Percentiles rank a stretch among this genome's conserved stretches.
These are phyloP conservation scores for Acromyrmex echinatior DNA, from an alignment of 1,140 invertebrate species.

Conservation along the genomic window DNA sequence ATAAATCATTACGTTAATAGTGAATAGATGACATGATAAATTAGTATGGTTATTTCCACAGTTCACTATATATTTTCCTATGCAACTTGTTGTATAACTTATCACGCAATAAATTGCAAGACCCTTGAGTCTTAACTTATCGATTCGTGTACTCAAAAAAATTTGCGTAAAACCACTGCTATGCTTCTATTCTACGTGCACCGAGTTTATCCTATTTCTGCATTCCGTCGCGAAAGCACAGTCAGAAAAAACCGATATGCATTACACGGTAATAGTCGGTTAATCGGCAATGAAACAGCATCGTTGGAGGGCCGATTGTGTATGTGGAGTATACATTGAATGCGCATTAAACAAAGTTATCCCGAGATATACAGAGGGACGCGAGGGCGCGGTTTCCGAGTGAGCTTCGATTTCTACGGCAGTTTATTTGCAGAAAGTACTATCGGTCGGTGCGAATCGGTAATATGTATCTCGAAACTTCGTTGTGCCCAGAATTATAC, in stretches of 20 bases:
- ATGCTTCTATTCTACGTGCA: background rate
- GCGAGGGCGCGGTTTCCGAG: constrained; percentile 48
- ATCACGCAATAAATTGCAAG: constrained; percentile 19
- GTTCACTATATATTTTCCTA: constrained; percentile 4
- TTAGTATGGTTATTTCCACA: background rate
- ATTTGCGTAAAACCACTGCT: background rate
- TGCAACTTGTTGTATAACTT: background rate
- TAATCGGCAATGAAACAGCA: constrained; percentile 67
- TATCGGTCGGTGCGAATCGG: constrained; percentile 62
- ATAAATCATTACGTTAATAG: background rate
- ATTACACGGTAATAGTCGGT: constrained; percentile 64
- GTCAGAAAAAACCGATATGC: constrained; percentile 32
- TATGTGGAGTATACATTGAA: constrained; percentile 15
- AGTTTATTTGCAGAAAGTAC: constrained; percentile 15
- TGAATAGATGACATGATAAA: background rate
- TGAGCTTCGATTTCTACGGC: constrained; percentile 51
- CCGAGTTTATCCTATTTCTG: background rate
- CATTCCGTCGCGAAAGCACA: constrained; percentile 10
- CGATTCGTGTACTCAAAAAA: background rate
- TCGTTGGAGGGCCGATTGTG: constrained; percentile 59
- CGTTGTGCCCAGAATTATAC: constrained; percentile 51
- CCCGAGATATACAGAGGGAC: constrained; percentile 2
- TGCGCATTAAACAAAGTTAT: constrained; percentile 66
- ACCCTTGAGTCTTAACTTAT: constrained; percentile 4
- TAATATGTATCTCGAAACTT: constrained; percentile 56